A percentile compares a stretch with the other conserved stretches of the same genome.
These are phyloP conservation scores for Atractosteus spatula DNA, from an alignment of 2,113 vertebrate species.

Conservation along the genomic window DNA sequence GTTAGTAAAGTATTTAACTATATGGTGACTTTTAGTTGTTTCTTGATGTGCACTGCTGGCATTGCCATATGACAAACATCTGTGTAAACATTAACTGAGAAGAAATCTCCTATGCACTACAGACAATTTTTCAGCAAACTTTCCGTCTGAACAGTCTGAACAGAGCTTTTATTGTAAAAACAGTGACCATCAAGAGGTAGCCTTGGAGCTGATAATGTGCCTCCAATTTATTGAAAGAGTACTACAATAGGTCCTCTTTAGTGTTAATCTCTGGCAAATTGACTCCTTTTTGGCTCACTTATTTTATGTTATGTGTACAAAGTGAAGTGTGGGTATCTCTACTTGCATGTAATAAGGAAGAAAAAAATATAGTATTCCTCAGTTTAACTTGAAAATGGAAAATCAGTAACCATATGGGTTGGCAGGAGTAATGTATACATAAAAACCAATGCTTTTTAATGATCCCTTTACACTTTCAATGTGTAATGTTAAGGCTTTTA, in stretches of 20 bases:
- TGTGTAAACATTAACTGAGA: constrained; percentile 31
- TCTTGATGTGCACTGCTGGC: constrained; percentile 7
- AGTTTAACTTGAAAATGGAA: too few species aligned
- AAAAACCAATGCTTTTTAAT: too few species aligned
- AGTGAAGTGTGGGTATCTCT: background rate
- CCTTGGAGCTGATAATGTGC: constrained; percentile 14
- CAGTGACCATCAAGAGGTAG: constrained; percentile 1
- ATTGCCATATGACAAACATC: constrained; percentile 32
- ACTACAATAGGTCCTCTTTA: constrained; percentile 7
- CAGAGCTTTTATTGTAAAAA: constrained; percentile 24
- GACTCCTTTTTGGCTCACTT: background rate
- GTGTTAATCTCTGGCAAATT: constrained; percentile 18
- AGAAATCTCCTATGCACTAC: background rate
- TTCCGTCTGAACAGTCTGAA: constrained; percentile 17
- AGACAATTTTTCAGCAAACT: constrained; percentile 14
- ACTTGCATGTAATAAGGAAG: too few species aligned
- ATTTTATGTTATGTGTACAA: background rate
- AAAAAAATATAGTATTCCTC: too few species aligned
- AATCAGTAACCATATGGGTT: too few species aligned
- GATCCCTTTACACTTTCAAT: too few species aligned
- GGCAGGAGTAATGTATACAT: too few species aligned
- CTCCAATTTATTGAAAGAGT: constrained; percentile 20
- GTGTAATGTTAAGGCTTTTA: too few species aligned
- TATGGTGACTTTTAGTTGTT: background rate
- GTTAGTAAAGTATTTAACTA: background rate